These are phyloP conservation scores for Agrotis ipsilon DNA, from an alignment of 2,888 invertebrate species.

Conservation along the genomic window DNA sequence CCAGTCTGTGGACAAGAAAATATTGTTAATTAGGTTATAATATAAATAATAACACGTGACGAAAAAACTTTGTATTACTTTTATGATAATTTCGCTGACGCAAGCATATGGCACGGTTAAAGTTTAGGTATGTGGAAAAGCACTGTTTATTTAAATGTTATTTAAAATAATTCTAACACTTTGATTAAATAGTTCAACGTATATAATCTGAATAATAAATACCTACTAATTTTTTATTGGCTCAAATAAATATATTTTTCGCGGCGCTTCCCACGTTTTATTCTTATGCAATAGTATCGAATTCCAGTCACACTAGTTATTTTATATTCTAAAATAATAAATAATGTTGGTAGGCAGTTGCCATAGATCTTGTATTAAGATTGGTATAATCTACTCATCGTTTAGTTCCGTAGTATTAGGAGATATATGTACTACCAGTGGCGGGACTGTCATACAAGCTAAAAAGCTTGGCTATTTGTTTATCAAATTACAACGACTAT, in stretches of 20 bases:
- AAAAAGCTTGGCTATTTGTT: too few relatives aligned
- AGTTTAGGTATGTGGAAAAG: too few relatives aligned
- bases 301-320: conserved; percentile 12
- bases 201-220: conserved; percentile 14
- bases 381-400: neutral
- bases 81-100: too few relatives aligned
- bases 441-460: neutral
- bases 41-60: too few relatives aligned
- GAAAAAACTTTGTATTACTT: too few relatives aligned
- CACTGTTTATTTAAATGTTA: neutral
- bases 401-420: neutral
- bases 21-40: conserved; percentile 47
- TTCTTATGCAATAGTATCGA: conserved; percentile 7
- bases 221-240: conserved; percentile 25
- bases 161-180: neutral
- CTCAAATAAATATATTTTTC: neutral
- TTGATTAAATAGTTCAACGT: neutral
- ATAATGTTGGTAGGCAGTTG: neutral
- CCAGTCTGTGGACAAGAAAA: conserved; percentile 94
- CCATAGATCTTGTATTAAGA: neutral
- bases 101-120: too few relatives aligned
- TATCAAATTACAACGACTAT: too few relatives aligned
- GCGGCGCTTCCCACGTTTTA: conserved; percentile 2
- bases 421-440: too few relatives aligned
- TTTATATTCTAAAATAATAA: neutral